Base-by-base conservation (phyloP, 2,888 invertebrate genomes). In the Euspilapteryx auroguttella region DNA sequence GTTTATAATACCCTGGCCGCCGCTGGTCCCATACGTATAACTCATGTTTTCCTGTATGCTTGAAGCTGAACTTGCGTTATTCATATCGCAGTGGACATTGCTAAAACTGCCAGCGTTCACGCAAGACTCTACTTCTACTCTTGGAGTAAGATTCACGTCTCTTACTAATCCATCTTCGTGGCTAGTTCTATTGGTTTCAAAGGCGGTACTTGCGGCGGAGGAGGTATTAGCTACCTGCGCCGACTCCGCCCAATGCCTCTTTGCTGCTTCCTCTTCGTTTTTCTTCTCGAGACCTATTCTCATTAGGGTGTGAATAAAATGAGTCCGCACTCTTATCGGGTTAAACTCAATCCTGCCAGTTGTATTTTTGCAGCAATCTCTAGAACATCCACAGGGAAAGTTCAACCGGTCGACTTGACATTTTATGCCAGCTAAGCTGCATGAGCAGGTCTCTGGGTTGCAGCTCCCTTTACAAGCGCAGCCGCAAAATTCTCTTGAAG, bases 261-360 rank as follows among this genome's bases (percentile, higher is more conserved):
- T 71, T 21, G 53, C 55, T 13, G 62, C 64, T 49, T 68, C 73
- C 50, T 80, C 73, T 45, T 86, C 85, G 40, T 87, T 86, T 57
- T 90, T 89, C 68, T 88, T 92, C 61, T 94, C 94, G 44, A 94
- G 66, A 38, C 93, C 89, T 38, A 95, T 59, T 35, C 95, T 82
- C 95, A 96, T 95, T 29, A 97, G 79, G 0, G 97, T 98, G 52
- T 96, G 95, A 45, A 97, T 94, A 53, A 95, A 97, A 66, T 98
- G 98, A 10, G 95, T 95, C 37, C 95, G 83, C 4, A 98, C 97
- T 37, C 97, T 82, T 21, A 93, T 85, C 1, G 96, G 95, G 59
- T 96, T 96, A 56, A 98, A 98, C 62, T 97, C 97, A 37, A 97
- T 91, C 36, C 98, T 82, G 3, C 98, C 98, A 25, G 87, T 83